Evolutionary conservation across 2,888 invertebrate species (phyloP).

Genomic region (Tanypteryx hageni): DNA sequence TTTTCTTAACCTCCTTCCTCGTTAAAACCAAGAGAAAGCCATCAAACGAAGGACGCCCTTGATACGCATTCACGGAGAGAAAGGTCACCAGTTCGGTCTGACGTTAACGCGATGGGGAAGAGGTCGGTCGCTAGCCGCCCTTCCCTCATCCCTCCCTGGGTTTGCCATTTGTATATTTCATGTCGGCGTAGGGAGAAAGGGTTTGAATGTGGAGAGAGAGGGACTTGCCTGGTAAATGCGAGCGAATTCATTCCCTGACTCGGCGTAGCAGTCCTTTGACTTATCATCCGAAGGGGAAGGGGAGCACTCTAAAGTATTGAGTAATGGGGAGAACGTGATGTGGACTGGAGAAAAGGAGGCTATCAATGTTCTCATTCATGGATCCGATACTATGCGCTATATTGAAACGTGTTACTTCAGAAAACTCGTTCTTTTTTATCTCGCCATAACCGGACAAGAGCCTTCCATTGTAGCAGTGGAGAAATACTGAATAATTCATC

Average conservation of each 20-base stretch:
- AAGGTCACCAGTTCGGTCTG: too few species aligned
- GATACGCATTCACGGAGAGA: not conserved
- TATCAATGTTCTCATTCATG: slow-evolving; percentile 1
- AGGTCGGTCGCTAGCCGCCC: too few species aligned
- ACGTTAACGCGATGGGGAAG: too few species aligned
- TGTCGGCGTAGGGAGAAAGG: too few species aligned
- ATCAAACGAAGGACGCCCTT: not conserved
- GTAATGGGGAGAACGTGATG: not conserved
- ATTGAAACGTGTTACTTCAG: slow-evolving; percentile 5
- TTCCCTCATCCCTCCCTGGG: too few species aligned
- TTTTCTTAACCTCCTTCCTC: not conserved
- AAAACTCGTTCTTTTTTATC: not conserved
- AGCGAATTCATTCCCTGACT: not conserved
- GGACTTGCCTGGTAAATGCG: not conserved
- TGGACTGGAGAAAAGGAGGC: not conserved
- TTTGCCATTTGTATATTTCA: too few species aligned
- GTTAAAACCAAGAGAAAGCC: not conserved
- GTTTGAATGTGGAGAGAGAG: too few species aligned
- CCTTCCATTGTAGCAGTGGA: not conserved
- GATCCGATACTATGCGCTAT: not conserved
- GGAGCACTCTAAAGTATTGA: not conserved
- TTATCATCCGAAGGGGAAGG: not conserved
- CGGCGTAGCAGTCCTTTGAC: not conserved
- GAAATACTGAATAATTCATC: not conserved
- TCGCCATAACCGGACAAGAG: not conserved